Evolutionary conservation across 1,140 invertebrate genomes (phyloP), one percentile per base, ranked within the genome.

Genomic region (Meloidogyne exigua): DNA sequence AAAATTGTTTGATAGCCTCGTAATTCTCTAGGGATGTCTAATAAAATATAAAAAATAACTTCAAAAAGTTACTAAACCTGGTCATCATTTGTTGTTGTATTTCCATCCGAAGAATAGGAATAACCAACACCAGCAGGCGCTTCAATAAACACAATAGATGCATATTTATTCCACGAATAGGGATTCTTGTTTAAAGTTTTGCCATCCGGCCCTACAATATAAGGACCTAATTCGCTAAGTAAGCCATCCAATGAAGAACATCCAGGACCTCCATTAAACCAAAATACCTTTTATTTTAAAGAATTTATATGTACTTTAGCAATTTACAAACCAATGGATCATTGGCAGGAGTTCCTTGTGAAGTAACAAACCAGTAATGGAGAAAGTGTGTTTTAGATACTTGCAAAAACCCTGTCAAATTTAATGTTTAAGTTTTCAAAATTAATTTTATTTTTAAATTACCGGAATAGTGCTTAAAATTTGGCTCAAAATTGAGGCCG

Each of bases 171-270:
- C 90, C 90, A 90, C 64, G 88, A 84, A 81, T 88, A 89, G 11
- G 84, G 75, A 79, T 78, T 78, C 32, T 70, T 39, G 25, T 42
- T 42, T 62, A 78, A 63, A 57, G 72, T 73, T 15, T 73, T 32
- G 11, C 89, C 89, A 77, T 88, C 83, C 36, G 71, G 28, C 36
- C 84, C 81, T 0, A 88, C 84, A 62, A 81, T 82, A 78, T 89
- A 90, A 21, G 91, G 91, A 12, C 91, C 91, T 84, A 90, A 87
- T 82, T 91, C 90, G 78, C 88, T 89, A 9, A 91, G 84, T 5
- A 90, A 82, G 9, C 90, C 90, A 63, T 62, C 70, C 15, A 86
- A 28, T 7, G 90, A 91, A 72, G 88, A 89, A 80, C 90, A 91
- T 7, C 90, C 90, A 71, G 90, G 90, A 39, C 90, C 90, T 36